A percentile compares a stretch with the other conserved stretches of the same genome.
phyloP scores from a whole-genome alignment of 1,140 invertebrate genomes.

The Apocrypta bakeri region DNA sequence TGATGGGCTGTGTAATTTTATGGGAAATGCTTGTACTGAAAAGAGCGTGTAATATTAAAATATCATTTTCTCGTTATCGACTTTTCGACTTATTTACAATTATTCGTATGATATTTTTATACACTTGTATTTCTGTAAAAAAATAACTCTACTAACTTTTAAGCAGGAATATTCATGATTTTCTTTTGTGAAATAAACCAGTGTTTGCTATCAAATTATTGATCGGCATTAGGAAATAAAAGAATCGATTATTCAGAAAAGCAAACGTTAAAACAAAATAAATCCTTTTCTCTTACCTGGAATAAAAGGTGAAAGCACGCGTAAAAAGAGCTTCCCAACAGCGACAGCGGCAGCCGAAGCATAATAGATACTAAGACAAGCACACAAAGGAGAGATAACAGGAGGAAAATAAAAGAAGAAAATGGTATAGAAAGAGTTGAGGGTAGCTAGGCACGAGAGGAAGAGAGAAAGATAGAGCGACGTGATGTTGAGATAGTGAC shows the following conservation, averaged over 20 bases:
- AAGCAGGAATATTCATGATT: too few relatives aligned
- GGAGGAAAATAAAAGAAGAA: conserved; percentile 37
- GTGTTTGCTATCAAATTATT: background rate
- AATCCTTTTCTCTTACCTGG: background rate
- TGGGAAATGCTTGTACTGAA: too few relatives aligned
- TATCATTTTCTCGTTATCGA: too few relatives aligned
- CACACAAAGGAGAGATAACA: conserved; percentile 54
- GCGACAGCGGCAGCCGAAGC: background rate
- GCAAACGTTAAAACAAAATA: conserved; percentile 6
- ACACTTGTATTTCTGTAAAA: too few relatives aligned
- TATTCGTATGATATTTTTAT: too few relatives aligned
- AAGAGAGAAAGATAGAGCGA: conserved; percentile 53
- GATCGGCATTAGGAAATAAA: background rate
- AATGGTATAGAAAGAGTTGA: background rate
- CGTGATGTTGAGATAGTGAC: conserved; percentile 35
- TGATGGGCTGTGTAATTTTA: too few relatives aligned
- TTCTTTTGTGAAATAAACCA: too few relatives aligned
- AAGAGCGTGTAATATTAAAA: too few relatives aligned
- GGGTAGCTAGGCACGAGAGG: background rate
- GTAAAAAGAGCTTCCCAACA: background rate
- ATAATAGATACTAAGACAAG: conserved; percentile 31
- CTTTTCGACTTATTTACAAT: too few relatives aligned
- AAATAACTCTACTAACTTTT: too few relatives aligned
- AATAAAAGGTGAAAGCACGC: background rate
- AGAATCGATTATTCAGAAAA: background rate